phyloP scores from a whole-genome alignment of 1,140 invertebrate species.

The Temnothorax nylanderi region DNA sequence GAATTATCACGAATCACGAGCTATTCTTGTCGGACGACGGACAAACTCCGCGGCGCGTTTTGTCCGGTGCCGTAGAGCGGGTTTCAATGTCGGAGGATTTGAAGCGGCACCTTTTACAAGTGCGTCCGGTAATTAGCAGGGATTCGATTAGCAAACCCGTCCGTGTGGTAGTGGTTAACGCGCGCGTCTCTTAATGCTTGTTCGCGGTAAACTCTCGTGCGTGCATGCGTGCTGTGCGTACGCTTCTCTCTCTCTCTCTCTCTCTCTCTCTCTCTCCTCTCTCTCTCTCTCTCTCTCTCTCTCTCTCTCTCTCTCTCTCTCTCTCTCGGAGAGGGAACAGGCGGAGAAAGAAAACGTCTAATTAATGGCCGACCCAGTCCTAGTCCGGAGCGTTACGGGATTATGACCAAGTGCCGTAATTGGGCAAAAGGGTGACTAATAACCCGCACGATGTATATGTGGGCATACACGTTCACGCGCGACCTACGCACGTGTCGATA shows the following conservation, averaged over 20 bases:
- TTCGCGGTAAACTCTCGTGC: background rate
- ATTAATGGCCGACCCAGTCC: conserved; percentile 60
- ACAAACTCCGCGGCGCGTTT: background rate
- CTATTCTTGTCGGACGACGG: background rate
- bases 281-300: background rate
- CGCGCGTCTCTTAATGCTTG: conserved; percentile 33
- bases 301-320: background rate
- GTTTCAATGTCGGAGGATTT: conserved; percentile 36
- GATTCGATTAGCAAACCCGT: conserved; percentile 48
- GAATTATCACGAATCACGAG: conserved; percentile 52
- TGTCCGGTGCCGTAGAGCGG: background rate
- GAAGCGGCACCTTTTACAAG: conserved; percentile 44
- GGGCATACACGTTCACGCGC: conserved; percentile 4
- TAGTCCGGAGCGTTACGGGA: conserved; percentile 59
- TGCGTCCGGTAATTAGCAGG: conserved; percentile 50
- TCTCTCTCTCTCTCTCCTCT: background rate
- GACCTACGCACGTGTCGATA: background rate
- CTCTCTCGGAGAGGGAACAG: background rate
- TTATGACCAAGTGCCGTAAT: conserved; percentile 67
- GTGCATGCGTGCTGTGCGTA: background rate
- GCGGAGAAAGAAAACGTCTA: conserved; percentile 50
- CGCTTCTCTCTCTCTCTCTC: background rate
- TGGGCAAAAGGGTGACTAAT: conserved; percentile 71
- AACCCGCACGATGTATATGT: conserved; percentile 26
- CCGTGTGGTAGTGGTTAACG: background rate